Evolutionary conservation across 1,140 invertebrate species (phyloP), one percentile per base, ranked within the genome.

Genomic region (Caerostris darwini): DNA sequence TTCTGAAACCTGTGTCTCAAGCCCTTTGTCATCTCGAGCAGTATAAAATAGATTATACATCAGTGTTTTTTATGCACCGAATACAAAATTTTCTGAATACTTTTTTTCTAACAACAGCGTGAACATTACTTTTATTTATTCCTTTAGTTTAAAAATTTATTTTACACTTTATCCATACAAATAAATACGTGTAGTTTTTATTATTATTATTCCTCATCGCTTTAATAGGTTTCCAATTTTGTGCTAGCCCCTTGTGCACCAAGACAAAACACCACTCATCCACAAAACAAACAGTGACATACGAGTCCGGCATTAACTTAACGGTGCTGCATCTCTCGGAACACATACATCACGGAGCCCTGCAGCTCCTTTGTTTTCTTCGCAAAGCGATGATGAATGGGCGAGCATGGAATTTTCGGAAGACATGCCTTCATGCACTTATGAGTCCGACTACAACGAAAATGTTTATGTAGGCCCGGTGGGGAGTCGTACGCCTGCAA

Each of bases 211-310:
- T 34, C 34, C 34, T 34, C 34, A 34, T 34, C 34, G 2, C 0
- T 34, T 1, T 1, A 34, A 34, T 34, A 34, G 34, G 2, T 34
- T 34, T 77, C 34, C 71, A 77, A 77, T 77, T 77, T 77, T 77
- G 50, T 77, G 53, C 50, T 10, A 77, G 12, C 71, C 71, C 71
- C 71, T 50, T 12, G 8, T 50, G 7, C 7, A 34, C 7, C 19
- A 5, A 77, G 71, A 77, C 71, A 34, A 77, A 53, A n/a, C 83
- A 85, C 17, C 83, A 85, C 6, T 85, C 83, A 85, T 85, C 83
- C 83, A 56, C 86, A 88, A 88, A 88, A 67, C 57, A 85, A 17
- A 19, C 86, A 88, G 34, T 64, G 86, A 88, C 86, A 64, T 88
- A 64, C 17, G 86, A 64, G 59, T 54, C 59, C 58, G 10, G 56